phyloP scores from a whole-genome alignment of 2,113 vertebrate genomes.

The Theristicus caerulescens region DNA sequence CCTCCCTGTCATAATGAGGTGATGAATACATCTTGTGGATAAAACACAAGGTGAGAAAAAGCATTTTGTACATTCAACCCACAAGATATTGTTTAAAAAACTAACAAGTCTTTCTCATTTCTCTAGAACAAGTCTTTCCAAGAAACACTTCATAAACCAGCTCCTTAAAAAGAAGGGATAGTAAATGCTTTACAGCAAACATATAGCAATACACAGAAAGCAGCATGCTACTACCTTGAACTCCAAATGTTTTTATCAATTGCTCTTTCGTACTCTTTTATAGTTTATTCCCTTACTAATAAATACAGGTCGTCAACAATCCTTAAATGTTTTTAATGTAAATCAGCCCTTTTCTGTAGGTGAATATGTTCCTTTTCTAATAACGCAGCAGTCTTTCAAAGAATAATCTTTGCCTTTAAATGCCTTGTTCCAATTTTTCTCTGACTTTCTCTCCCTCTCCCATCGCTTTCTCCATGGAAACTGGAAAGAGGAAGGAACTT shows the following conservation, averaged over 20 bases:
- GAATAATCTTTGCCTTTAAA: background rate
- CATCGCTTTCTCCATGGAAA: background rate
- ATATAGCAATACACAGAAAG: background rate
- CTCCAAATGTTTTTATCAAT: background rate
- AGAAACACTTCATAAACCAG: slow-evolving; percentile 56
- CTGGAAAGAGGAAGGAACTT: background rate
- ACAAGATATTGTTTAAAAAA: background rate
- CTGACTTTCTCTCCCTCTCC: background rate
- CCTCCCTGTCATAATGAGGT: background rate
- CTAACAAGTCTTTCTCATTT: background rate
- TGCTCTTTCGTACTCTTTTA: background rate
- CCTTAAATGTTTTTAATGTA: background rate
- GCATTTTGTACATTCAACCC: background rate
- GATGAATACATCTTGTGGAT: background rate
- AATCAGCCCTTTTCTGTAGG: background rate
- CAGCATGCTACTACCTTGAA: background rate
- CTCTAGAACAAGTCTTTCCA: slow-evolving; percentile 22
- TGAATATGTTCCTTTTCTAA: background rate
- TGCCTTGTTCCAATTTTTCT: background rate
- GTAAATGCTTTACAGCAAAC: slow-evolving; percentile 28
- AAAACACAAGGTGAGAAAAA: background rate
- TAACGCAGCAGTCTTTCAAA: background rate
- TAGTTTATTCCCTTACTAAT: background rate
- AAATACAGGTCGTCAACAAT: background rate
- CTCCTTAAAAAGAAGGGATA: slow-evolving; percentile 26